Evolutionary conservation across 2,113 vertebrate species (phyloP).

Genomic region (Pandion haliaetus): DNA sequence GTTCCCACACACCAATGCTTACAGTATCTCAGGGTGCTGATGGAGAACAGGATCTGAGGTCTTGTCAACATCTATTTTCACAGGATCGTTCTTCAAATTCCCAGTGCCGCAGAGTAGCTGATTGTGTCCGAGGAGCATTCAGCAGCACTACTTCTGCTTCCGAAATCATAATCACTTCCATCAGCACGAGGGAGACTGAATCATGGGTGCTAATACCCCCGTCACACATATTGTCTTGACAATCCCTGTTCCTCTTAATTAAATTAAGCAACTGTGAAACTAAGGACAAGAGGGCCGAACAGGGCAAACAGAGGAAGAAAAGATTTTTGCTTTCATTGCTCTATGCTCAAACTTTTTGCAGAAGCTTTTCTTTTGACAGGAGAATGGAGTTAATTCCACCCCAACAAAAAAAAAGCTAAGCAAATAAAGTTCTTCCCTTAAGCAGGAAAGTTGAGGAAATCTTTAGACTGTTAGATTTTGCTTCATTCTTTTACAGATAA

Average conservation of each 20-base stretch:
- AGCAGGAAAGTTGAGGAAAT: not conserved
- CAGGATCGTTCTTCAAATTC: conserved; percentile 1
- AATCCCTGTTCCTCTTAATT: not conserved
- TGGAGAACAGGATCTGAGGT: conserved; percentile 18
- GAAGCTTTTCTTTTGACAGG: not conserved
- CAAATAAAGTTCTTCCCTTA: not conserved
- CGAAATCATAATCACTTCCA: not conserved
- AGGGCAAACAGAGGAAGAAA: not conserved
- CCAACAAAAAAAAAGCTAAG: not conserved
- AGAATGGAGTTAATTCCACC: not conserved
- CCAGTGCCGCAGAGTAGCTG: not conserved
- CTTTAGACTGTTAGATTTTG: not conserved
- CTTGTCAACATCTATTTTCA: not conserved
- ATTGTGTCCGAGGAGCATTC: not conserved
- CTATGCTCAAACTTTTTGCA: not conserved
- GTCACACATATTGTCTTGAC: not conserved
- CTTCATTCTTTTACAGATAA: not conserved
- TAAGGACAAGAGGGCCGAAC: not conserved
- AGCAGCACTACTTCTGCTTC: not conserved
- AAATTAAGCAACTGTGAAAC: not conserved
- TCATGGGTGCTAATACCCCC: not conserved
- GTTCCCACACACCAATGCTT: conserved; percentile 12
- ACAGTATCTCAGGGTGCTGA: not conserved
- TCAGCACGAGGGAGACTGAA: not conserved
- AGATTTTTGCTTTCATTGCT: not conserved